Conservation (phyloP, 1,140 invertebrate genomes). For the Ceratitis capitata region DNA sequence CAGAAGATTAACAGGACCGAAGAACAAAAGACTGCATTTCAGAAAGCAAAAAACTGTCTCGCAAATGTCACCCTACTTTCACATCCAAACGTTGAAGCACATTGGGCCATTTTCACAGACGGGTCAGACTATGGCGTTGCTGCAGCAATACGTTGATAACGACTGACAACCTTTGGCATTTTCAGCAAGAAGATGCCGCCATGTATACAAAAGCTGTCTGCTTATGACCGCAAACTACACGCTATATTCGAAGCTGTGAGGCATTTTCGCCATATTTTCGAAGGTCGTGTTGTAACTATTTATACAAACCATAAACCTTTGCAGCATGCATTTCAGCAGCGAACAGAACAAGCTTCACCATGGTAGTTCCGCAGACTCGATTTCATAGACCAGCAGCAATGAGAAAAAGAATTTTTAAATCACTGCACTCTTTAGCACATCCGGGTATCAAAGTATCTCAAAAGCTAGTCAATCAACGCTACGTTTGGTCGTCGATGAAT, state of each 20-base stretch:
- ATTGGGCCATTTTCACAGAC: neutral
- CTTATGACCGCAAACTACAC: slow-evolving; percentile 63
- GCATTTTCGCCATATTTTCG: slow-evolving; percentile 57
- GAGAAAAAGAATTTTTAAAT: too few species aligned
- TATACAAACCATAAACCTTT: slow-evolving; percentile 59
- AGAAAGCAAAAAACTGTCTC: too few species aligned
- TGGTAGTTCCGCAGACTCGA: neutral
- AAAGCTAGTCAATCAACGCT: too few species aligned
- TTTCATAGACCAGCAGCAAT: slow-evolving; percentile 7
- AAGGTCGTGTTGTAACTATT: slow-evolving; percentile 52
- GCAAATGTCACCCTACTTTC: too few species aligned
- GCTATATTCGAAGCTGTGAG: slow-evolving; percentile 53
- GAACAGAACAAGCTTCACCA: slow-evolving; percentile 42
- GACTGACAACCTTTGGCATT: neutral
- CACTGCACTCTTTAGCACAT: too few species aligned
- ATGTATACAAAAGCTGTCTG: neutral
- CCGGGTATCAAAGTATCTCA: too few species aligned
- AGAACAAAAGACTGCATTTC: too few species aligned
- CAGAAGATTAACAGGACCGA: too few species aligned
- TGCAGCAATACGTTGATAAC: neutral
- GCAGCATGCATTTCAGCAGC: slow-evolving; percentile 47
- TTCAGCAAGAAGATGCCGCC: neutral
- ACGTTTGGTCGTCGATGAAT: too few species aligned
- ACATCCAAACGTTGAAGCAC: neutral
- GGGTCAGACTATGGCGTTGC: neutral